phyloP scores from a whole-genome alignment of 2,888 invertebrate species.

The Panopea generosa region DNA sequence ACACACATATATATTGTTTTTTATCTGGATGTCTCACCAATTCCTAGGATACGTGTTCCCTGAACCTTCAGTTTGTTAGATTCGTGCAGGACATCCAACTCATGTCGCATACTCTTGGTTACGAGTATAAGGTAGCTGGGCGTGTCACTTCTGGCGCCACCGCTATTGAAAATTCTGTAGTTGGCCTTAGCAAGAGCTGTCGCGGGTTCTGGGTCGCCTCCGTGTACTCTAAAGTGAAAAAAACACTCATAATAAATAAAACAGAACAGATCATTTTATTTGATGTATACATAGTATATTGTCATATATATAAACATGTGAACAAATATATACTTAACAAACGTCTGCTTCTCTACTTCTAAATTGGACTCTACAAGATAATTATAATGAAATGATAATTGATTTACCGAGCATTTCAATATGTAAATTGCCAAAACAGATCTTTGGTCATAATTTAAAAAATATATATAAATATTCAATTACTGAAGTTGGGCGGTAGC shows the following conservation, averaged over 20 bases:
- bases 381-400: no score
- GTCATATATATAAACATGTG: no score
- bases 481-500: no score
- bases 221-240: slow-evolving; percentile 57
- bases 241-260: not conserved
- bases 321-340: no score
- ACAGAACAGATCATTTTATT: not conserved
- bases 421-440: no score
- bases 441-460: no score
- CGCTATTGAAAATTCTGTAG: slow-evolving; percentile 67
- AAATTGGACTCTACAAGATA: no score
- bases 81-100: slow-evolving; percentile 62
- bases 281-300: no score
- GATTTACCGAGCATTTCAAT: no score
- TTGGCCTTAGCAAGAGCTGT: slow-evolving; percentile 73
- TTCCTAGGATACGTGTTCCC: slow-evolving; percentile 73
- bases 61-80: slow-evolving; percentile 73
- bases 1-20: no score
- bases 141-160: slow-evolving; percentile 66
- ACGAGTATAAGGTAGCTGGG: slow-evolving; percentile 78
- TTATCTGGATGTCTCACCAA: slow-evolving; percentile 63
- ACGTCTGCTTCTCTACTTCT: no score
- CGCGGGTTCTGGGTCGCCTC: slow-evolving; percentile 74
- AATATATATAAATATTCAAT: no score
- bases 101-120: slow-evolving; percentile 71